These are phyloP conservation scores for Pygoscelis antarcticus DNA, from an alignment of 2,113 vertebrate genomes.

Conservation along the genomic window DNA sequence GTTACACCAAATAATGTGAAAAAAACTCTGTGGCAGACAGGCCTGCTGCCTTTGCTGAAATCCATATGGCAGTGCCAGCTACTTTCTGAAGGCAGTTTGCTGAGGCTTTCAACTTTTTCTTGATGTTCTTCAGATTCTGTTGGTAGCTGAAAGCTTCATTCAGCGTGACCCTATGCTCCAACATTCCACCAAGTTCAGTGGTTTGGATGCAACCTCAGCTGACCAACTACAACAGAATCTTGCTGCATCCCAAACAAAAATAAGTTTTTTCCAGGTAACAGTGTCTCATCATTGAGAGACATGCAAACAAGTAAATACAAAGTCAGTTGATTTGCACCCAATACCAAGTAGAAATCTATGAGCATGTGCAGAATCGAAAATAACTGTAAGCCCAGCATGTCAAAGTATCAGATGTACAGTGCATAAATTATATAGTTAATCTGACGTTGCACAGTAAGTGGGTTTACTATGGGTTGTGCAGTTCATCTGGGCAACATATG, in stretches of 20 bases:
- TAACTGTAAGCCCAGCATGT: neutral
- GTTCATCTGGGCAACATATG: constrained; percentile 47
- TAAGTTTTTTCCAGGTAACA: neutral
- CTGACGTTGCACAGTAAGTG: neutral
- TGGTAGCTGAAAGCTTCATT: constrained; percentile 16
- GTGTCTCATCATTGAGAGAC: neutral
- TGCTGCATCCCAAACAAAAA: neutral
- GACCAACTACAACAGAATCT: neutral
- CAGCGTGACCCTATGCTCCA: neutral
- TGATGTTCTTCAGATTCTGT: neutral
- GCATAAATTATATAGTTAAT: constrained; percentile 1
- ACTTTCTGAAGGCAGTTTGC: neutral
- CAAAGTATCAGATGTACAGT: neutral
- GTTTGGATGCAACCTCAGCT: neutral
- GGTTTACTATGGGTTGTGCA: neutral
- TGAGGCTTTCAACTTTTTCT: neutral
- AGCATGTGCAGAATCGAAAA: neutral
- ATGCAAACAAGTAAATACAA: neutral
- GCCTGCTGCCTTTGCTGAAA: neutral
- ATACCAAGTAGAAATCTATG: neutral
- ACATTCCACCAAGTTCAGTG: neutral
- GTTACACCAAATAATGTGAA: neutral
- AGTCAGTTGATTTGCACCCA: neutral
- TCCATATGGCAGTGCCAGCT: neutral
- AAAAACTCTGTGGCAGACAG: neutral